These are phyloP conservation scores for Scatophagus argus DNA, from an alignment of 2,113 vertebrate genomes.

Conservation along the genomic window DNA sequence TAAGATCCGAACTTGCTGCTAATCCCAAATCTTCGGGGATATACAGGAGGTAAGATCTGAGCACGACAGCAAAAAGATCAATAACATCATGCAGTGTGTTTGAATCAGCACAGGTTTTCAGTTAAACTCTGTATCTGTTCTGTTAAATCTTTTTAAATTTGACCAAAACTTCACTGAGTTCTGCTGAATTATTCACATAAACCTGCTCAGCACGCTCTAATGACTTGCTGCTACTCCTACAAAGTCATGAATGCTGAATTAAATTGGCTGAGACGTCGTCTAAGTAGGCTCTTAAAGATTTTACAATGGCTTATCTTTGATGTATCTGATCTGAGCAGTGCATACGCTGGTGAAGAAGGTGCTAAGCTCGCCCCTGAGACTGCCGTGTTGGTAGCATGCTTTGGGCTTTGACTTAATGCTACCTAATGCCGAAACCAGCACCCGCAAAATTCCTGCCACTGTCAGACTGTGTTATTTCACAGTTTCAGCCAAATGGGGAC, in stretches of 20 bases:
- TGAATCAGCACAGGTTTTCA: too few species aligned
- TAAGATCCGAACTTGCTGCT: conserved; percentile 45
- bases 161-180: not conserved
- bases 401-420: conserved; percentile 80
- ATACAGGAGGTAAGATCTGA: conserved; percentile 56
- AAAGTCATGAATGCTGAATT: conserved; percentile 20
- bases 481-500: conserved; percentile 61
- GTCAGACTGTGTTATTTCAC: conserved; percentile 70
- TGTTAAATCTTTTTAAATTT: not conserved
- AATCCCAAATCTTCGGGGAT: conserved; percentile 49
- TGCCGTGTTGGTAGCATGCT: conserved; percentile 67
- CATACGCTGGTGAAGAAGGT: conserved; percentile 51
- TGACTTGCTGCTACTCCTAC: not conserved
- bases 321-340: conserved; percentile 26
- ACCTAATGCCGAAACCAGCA: conserved; percentile 77
- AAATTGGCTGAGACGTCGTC: not conserved
- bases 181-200: not conserved
- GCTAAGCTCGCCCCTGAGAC: conserved; percentile 63
- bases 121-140: too few species aligned
- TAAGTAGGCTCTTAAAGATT: conserved; percentile 18
- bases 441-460: conserved; percentile 78
- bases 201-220: conserved; percentile 8
- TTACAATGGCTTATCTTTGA: conserved; percentile 27
- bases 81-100: not conserved
- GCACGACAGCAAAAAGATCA: conserved; percentile 2